Evolutionary conservation across 2,113 vertebrate genomes (phyloP), one percentile per base, ranked within the genome.

Genomic region (Pitta sordida): DNA sequence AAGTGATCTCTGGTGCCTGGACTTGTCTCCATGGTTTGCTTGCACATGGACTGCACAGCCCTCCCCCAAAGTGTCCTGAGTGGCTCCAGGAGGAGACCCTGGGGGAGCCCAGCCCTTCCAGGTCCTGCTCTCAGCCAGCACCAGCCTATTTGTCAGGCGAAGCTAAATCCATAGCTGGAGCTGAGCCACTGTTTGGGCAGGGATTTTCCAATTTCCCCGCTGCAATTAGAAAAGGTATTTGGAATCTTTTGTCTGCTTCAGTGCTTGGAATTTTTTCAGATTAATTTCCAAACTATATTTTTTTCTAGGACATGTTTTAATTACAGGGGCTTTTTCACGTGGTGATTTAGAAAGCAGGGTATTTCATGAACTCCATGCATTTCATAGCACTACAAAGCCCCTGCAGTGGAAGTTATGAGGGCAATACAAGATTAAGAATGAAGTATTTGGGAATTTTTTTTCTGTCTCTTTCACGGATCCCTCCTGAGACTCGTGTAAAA

Each of bases 141-240:
- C 18, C 76, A 62, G 58, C 70, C 56, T 59, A 53, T 37, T 91
- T 92, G 89, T 76, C 73, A 89, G 55, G 67, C 58, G 74, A 89
- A 91, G 71, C 91, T 62, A 4, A 75, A 93, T 83, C 95, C 91
- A 85, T 92, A 94, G 68, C 87, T 96, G 89, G 74, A 84, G 55
- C 70, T 29, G 75, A 77, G 67, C 77, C 67, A 39, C 63, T 84
- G 55, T 91, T 94, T 73, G 59, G 75, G 44, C 46, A 88, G 95
- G 93, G 95, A 94, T 93, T 93, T 96, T 93, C 91, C 81, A 83
- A 36, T 83, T 63, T 43, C 48, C 48, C 16, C 60, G 12, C 58
- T 69, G 77, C 62, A 37, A 95, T 91, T 79, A 90, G 63, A 86
- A 92, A 85, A 86, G 79, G 30, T 91, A 79, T 91, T 85, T 82